Percentiles rank a stretch among this genome's conserved stretches.
Conservation (phyloP, 2,888 invertebrate species). For the Torymus aiolomorphi region DNA sequence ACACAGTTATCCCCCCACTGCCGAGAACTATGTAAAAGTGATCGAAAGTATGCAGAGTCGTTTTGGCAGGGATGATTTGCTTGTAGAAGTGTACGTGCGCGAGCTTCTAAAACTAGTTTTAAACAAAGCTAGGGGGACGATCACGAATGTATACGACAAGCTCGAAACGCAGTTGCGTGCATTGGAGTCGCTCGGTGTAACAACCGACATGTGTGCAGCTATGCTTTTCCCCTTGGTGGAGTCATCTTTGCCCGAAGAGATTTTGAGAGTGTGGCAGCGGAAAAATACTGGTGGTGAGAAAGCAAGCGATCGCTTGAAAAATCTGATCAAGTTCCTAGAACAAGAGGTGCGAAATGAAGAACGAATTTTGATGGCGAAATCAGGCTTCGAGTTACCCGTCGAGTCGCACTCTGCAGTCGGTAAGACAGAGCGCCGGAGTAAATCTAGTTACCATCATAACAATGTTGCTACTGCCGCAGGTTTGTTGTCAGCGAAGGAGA, state of each 20-base stretch:
- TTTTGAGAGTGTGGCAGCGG: conserved; percentile 58
- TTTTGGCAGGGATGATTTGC: neutral
- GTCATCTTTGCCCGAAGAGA: conserved; percentile 60
- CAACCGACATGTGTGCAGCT: no score
- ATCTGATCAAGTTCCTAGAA: conserved; percentile 56
- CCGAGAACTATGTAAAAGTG: neutral
- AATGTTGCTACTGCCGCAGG: no score
- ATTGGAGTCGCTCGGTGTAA: conserved; percentile 57
- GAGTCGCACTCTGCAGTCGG: no score
- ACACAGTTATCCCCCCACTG: neutral
- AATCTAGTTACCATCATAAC: no score
- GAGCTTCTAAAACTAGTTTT: neutral
- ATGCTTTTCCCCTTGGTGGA: conserved; percentile 62
- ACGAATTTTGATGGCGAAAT: conserved; percentile 49
- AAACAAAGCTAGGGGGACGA: neutral
- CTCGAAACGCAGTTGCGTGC: conserved; percentile 64
- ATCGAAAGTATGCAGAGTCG: neutral
- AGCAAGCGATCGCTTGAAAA: conserved; percentile 42
- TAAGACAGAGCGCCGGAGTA: no score
- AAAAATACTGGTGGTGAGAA: neutral
- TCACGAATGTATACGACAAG: conserved; percentile 61
- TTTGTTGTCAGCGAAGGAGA: no score
- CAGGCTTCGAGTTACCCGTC: no score
- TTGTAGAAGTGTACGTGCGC: neutral
- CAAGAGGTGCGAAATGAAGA: conserved; percentile 57